Evolutionary conservation across 2,113 vertebrate genomes (phyloP).

Genomic region (Agelaius tricolor): DNA sequence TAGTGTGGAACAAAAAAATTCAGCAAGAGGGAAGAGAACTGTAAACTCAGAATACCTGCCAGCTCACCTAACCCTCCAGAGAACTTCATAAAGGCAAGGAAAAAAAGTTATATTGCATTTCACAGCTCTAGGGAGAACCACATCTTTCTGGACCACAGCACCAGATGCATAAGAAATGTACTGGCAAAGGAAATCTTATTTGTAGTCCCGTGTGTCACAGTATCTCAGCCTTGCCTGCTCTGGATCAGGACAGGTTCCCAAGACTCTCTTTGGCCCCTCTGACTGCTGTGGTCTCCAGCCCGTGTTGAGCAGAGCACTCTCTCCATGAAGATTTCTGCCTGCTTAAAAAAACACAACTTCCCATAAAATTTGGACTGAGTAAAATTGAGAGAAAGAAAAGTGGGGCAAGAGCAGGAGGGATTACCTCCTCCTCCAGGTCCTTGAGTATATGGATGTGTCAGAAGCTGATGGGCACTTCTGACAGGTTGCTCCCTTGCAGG

Average conservation of each 20-base stretch:
- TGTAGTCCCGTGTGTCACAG: fast-evolving
- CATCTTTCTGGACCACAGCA: not conserved
- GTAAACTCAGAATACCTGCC: not conserved
- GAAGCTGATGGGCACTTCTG: not conserved
- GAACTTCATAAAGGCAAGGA: not conserved
- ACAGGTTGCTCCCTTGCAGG: not conserved
- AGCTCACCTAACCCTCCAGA: not conserved
- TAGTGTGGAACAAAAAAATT: not conserved
- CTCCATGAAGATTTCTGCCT: not conserved
- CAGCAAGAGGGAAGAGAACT: not conserved
- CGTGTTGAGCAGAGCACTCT: not conserved
- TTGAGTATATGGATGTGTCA: not conserved
- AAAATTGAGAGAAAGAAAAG: not conserved
- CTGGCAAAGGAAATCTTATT: not conserved
- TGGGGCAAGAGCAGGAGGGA: not conserved
- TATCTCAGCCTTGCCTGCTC: not conserved
- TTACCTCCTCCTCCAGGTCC: not conserved
- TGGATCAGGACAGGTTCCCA: not conserved
- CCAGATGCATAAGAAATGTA: not conserved
- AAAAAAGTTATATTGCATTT: not conserved
- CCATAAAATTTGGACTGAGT: not conserved
- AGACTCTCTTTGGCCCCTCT: not conserved
- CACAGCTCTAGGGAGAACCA: not conserved
- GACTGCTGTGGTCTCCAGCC: not conserved
- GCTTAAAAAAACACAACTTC: not conserved